A percentile compares a stretch with the other conserved stretches of the same genome.
phyloP scores from a whole-genome alignment of 2,888 invertebrate genomes.

The Bhutanitis thaidina region DNA sequence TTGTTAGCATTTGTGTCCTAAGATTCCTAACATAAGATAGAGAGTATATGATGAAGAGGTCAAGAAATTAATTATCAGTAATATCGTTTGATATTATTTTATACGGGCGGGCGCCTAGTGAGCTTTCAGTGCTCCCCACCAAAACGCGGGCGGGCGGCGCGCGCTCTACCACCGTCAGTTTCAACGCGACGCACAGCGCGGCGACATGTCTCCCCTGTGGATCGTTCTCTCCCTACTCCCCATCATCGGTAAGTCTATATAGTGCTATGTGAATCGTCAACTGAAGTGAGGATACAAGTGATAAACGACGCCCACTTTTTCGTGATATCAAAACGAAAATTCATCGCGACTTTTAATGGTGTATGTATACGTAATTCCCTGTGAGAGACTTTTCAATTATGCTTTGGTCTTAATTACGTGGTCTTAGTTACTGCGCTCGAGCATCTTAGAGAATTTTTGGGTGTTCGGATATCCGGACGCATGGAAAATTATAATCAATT shows the following conservation, averaged over 20 bases:
- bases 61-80: no score
- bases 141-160: slow-evolving; percentile 26
- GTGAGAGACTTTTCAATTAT: slow-evolving; percentile 25
- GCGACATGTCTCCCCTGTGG: slow-evolving; percentile 74
- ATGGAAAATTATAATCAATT: slow-evolving; percentile 40
- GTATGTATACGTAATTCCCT: background rate
- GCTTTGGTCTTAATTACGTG: slow-evolving; percentile 8
- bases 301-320: background rate
- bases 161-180: slow-evolving; percentile 57
- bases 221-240: slow-evolving; percentile 72
- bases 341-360: background rate
- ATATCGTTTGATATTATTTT: no score
- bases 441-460: slow-evolving; percentile 28
- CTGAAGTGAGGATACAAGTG: slow-evolving; percentile 30
- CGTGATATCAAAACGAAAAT: background rate
- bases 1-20: no score
- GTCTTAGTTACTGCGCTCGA: slow-evolving; percentile 17
- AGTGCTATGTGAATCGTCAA: slow-evolving; percentile 35
- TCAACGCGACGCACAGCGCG: slow-evolving; percentile 67
- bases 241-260: slow-evolving; percentile 66
- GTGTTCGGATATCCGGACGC: slow-evolving; percentile 46
- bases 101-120: slow-evolving; percentile 54
- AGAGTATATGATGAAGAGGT: no score
- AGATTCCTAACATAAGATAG: no score
- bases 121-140: slow-evolving; percentile 45